Conservation (phyloP, 2,113 vertebrate genomes). For the Sialia sialis region DNA sequence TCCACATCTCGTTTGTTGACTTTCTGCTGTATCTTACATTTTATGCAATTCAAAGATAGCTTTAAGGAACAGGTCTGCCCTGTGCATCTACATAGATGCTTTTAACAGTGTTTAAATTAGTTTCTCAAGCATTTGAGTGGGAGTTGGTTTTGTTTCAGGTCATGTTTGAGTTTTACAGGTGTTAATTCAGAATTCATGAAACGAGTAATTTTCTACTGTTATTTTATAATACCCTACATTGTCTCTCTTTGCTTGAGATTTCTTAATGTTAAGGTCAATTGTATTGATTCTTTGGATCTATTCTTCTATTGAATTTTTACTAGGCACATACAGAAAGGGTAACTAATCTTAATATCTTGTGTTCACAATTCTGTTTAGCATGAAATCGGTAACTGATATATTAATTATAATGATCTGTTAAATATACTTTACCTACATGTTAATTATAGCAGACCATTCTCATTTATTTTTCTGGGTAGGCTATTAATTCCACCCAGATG, state of each 20-base stretch:
- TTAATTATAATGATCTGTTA: conserved; percentile 84
- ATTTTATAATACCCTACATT: background rate
- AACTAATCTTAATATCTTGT: conserved; percentile 75
- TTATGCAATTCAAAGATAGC: background rate
- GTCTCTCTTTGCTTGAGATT: conserved; percentile 55
- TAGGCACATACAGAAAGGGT: conserved; percentile 29
- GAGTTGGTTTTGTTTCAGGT: background rate
- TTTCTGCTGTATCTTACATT: background rate
- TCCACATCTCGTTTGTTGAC: background rate
- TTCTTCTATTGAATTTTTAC: conserved; percentile 52
- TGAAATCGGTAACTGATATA: conserved; percentile 79
- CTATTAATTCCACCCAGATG: conserved; percentile 84
- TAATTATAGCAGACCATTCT: conserved; percentile 80
- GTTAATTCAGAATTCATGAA: conserved; percentile 55
- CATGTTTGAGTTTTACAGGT: conserved; percentile 35
- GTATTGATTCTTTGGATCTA: conserved; percentile 68
- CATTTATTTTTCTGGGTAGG: conserved; percentile 79
- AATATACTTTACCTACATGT: conserved; percentile 82
- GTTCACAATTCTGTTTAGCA: conserved; percentile 76
- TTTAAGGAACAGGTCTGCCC: background rate
- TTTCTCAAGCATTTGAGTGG: background rate
- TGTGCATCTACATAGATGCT: background rate
- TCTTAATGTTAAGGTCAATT: conserved; percentile 72
- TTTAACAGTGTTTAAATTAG: conserved; percentile 35
- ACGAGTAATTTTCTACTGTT: conserved; percentile 49